phyloP scores from a whole-genome alignment of 2,888 invertebrate species.

The Nomada ferruginata region DNA sequence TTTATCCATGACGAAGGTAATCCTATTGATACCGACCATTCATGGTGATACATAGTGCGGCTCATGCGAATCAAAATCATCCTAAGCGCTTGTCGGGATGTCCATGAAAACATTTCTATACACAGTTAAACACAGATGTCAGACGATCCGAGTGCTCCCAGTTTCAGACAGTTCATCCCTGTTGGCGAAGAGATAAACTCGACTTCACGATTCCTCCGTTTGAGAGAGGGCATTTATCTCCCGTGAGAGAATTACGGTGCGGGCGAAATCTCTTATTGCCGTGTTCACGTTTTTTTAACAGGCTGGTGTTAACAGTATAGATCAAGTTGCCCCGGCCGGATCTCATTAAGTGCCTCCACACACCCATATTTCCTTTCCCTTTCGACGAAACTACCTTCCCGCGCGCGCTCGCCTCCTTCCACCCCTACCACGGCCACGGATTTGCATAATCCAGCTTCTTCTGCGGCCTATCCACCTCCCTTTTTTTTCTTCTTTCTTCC shows the following conservation, averaged over 20 bases:
- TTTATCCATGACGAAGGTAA: too few relatives aligned
- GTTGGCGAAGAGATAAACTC: neutral
- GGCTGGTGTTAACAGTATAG: constrained; percentile 12
- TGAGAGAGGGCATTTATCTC: constrained; percentile 3
- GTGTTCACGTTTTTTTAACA: constrained; percentile 25
- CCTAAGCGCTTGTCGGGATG: neutral
- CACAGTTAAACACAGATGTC: neutral
- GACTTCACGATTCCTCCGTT: neutral
- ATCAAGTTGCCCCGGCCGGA: constrained; percentile 8
- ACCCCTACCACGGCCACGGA: constrained; percentile 47
- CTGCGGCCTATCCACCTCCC: constrained; percentile 41
- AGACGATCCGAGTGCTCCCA: neutral
- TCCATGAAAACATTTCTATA: neutral
- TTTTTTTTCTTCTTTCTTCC: constrained; percentile 7
- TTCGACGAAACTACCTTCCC: constrained; percentile 30
- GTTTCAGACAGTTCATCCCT: neutral
- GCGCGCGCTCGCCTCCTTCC: constrained; percentile 33
- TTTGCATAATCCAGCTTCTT: constrained; percentile 69
- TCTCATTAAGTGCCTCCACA: constrained; percentile 39
- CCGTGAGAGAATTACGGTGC: neutral
- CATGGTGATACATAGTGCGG: too few relatives aligned
- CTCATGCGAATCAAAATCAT: too few relatives aligned
- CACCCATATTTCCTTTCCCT: constrained; percentile 45
- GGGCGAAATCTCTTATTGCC: neutral
- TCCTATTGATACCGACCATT: too few relatives aligned